These are phyloP conservation scores for Platysteira castanea DNA, from an alignment of 2,113 vertebrate genomes.

Conservation along the genomic window DNA sequence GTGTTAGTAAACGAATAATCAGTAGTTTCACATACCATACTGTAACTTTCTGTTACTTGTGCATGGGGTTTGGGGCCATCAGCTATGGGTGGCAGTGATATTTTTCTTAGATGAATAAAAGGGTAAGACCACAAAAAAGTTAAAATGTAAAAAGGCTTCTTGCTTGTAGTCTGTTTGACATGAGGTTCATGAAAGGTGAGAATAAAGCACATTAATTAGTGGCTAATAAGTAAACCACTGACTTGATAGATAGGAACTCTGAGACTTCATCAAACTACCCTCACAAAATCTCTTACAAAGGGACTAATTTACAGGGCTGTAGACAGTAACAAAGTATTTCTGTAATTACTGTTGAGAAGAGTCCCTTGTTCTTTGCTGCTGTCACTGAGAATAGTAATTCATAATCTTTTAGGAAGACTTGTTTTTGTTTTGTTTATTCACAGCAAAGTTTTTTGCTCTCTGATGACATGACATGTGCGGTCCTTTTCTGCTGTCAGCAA, in stretches of 20 bases:
- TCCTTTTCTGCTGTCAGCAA: conserved; percentile 55
- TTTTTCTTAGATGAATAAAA: conserved; percentile 32
- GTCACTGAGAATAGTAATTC: conserved; percentile 31
- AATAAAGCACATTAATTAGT: conserved; percentile 8
- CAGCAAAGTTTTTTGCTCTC: conserved; percentile 27
- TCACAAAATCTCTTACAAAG: conserved; percentile 20
- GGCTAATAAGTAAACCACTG: conserved; percentile 33
- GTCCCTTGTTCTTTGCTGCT: conserved; percentile 24
- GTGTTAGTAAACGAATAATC: not conserved
- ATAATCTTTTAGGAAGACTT: conserved; percentile 48
- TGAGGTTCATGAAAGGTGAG: conserved; percentile 37
- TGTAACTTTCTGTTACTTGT: not conserved
- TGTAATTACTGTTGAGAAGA: conserved; percentile 41
- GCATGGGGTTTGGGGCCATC: not conserved
- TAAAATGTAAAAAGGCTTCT: not conserved
- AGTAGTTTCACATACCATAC: not conserved
- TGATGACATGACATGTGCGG: conserved; percentile 26
- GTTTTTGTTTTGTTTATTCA: conserved; percentile 39
- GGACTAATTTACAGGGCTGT: conserved; percentile 30
- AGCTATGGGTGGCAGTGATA: not conserved
- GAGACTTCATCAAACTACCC: not conserved
- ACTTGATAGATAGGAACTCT: conserved; percentile 7
- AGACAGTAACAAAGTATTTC: conserved; percentile 12
- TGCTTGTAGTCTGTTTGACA: not conserved
- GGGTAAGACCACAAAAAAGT: conserved; percentile 10